Conservation (phyloP, 2,797 vertebrate genomes). For the Tarsius wallacei region DNA sequence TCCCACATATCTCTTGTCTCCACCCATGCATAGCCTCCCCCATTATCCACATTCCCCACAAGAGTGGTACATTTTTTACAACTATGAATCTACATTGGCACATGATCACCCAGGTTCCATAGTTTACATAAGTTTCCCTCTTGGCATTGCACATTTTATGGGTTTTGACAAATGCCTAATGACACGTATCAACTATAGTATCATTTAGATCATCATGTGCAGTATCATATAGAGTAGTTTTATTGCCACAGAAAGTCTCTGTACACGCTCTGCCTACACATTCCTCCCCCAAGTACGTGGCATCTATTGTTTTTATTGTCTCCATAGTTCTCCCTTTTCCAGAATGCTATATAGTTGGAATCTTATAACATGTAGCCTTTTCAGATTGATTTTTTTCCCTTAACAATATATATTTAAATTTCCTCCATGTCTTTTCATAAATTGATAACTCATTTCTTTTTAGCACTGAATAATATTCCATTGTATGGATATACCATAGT, state of each 20-base stretch:
- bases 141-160: not conserved
- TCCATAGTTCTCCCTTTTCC: not conserved
- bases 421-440: not conserved
- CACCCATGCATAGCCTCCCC: too few relatives aligned
- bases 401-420: not conserved
- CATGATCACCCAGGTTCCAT: rapidly evolving
- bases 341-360: not conserved
- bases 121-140: not conserved
- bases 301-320: not conserved
- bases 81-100: not conserved
- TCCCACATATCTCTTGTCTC: not conserved
- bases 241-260: not conserved
- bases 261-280: not conserved
- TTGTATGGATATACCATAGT: not conserved
- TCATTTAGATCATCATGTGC: too few relatives aligned
- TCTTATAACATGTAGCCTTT: not conserved
- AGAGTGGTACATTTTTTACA: not conserved
- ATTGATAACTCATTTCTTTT: not conserved
- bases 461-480: not conserved
- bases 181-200: not conserved
- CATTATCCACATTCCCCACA: not conserved
- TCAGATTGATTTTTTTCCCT: not conserved
- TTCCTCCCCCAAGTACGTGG: not conserved
- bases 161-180: not conserved
- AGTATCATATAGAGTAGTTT: not conserved